Evolutionary conservation across 1,140 invertebrate genomes (phyloP).

Genomic region (Laodelphax striatellus): DNA sequence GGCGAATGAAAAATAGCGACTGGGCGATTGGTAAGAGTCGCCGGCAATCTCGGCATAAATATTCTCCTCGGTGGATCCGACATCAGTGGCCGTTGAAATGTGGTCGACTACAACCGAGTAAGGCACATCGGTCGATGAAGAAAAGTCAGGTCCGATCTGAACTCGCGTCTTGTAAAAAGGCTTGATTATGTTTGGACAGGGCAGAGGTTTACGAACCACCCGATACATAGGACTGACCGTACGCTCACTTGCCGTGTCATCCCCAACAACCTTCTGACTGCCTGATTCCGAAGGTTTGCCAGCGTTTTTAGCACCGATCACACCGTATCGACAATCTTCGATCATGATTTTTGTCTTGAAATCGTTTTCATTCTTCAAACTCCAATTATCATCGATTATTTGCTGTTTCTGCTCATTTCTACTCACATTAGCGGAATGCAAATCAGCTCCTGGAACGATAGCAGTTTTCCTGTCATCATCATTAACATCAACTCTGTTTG

Average conservation of each 20-base stretch:
- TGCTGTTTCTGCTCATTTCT: no score
- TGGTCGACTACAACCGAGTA: slow-evolving; percentile 12
- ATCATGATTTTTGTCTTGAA: slow-evolving; percentile 11
- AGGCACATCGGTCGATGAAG: slow-evolving; percentile 6
- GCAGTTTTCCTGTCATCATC: no score
- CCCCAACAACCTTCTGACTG: neutral
- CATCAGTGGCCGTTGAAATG: slow-evolving; percentile 4
- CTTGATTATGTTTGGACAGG: neutral
- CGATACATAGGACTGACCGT: slow-evolving; percentile 11
- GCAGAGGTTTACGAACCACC: slow-evolving; percentile 12
- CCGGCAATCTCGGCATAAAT: slow-evolving; percentile 13
- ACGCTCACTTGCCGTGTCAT: neutral
- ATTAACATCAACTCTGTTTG: no score
- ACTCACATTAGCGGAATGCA: no score
- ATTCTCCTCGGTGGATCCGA: neutral
- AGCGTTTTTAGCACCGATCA: neutral
- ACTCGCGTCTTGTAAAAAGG: slow-evolving; percentile 17
- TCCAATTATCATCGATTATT: neutral
- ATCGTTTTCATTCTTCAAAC: slow-evolving; percentile 3
- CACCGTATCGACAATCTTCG: neutral
- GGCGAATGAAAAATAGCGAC: slow-evolving; percentile 11
- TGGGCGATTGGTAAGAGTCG: slow-evolving; percentile 9
- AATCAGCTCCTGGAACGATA: no score
- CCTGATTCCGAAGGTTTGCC: neutral
- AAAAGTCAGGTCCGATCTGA: slow-evolving; percentile 11